Evolutionary conservation across 2,888 invertebrate species (phyloP), one percentile per base, ranked within the genome.

Genomic region (Lypha dubia): DNA sequence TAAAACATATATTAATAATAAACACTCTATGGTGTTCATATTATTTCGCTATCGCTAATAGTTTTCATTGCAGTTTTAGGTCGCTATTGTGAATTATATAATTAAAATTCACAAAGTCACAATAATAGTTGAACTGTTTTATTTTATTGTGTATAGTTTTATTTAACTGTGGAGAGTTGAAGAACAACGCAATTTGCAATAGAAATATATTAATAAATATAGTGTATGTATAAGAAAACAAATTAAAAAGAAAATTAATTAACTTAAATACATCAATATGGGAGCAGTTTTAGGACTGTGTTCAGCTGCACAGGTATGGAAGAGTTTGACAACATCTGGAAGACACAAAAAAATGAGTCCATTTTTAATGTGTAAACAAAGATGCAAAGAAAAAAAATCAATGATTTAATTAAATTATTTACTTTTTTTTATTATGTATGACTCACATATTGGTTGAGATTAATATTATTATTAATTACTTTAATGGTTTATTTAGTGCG

Each of bases 271-370:
- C 51, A 22, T 38, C 22, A 81, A 81, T 46, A 91, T 91, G 91
- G 91, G 91, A 73, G 92, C 92, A 83, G 91, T 88, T 68, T 87
- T 91, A 71, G 92, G 92, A 82, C 88, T 91, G 65, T 91, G 91
- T 87, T 91, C 91, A 4, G 91, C 90, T n/a, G 91, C 92, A 7
- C 91, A 91, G 90, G 91, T 91, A 84, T 84, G 84, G 83, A 38
- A 58, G 38, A 24, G 24, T 62, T 46, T 35, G 9, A 9, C 9
- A 67, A 32, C 56, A 71, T 75, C 24, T 70, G 46, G 38, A 65
- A 76, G 15, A 41, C 35, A 13, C 68, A 63, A 68, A 35, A 71
- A 67, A 58, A 35, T 58, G 67, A 81, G 73, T 70, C 53, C 22
- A 22, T 9, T 56, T 22, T 11, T 58, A 74, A 75, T n/a, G n/a